Evolutionary conservation across 1,140 invertebrate species (phyloP).

Genomic region (Ips typographus): DNA sequence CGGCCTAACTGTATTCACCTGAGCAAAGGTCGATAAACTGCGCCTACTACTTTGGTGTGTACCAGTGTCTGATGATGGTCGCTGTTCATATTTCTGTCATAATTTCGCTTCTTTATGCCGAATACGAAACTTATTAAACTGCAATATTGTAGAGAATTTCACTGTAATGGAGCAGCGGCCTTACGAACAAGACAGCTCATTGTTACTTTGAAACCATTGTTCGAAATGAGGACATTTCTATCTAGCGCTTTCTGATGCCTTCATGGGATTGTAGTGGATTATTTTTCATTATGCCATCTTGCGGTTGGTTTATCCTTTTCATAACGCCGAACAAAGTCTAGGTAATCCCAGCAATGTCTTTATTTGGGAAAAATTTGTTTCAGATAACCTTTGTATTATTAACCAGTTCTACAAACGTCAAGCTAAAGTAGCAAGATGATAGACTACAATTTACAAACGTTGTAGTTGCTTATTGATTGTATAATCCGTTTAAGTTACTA

Average conservation of each 20-base stretch:
- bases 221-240: neutral
- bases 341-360: too few species aligned
- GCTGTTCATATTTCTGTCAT: neutral
- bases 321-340: too few species aligned
- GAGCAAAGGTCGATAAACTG: constrained; percentile 31
- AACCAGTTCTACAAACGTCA: too few species aligned
- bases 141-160: neutral
- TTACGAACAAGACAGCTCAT: neutral
- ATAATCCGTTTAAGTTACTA: too few species aligned
- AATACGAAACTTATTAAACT: neutral
- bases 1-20: constrained; percentile 32
- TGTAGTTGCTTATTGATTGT: too few species aligned
- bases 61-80: neutral
- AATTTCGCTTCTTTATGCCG: too few species aligned
- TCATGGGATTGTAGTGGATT: neutral
- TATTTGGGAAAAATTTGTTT: too few species aligned
- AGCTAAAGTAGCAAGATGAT: too few species aligned
- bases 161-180: neutral
- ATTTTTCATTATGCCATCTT: neutral
- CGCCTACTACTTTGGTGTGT: constrained; percentile 20
- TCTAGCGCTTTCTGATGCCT: neutral
- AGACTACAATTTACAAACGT: too few species aligned
- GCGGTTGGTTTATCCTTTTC: neutral
- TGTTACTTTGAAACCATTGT: neutral
- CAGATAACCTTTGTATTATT: too few species aligned